Evolutionary conservation across 2,113 vertebrate genomes (phyloP).

Genomic region (Larimichthys polyactis): DNA sequence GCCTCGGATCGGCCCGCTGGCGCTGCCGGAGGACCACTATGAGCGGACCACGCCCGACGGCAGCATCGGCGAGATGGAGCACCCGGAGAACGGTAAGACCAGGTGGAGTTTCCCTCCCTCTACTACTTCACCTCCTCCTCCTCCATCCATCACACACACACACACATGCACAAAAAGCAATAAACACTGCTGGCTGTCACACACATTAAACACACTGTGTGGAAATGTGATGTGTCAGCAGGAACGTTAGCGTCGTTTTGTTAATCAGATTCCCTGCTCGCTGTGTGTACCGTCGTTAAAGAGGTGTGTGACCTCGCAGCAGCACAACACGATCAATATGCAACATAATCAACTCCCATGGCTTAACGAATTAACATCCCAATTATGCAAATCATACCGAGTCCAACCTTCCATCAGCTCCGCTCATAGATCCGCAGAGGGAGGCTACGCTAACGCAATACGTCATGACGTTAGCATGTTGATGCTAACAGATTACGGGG

Average conservation of each 20-base stretch:
- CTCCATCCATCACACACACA: slow-evolving; percentile 37
- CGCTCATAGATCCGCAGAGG: slow-evolving; percentile 58
- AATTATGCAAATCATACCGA: slow-evolving; percentile 71
- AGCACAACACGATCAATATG: slow-evolving; percentile 74
- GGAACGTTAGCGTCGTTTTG: slow-evolving; percentile 41
- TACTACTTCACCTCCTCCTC: slow-evolving; percentile 37
- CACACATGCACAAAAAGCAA: background rate
- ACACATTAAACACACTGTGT: slow-evolving; percentile 18
- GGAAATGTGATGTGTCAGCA: slow-evolving; percentile 50
- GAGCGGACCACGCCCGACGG: slow-evolving; percentile 97
- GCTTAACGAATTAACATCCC: slow-evolving; percentile 72
- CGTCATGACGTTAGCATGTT: slow-evolving; percentile 23
- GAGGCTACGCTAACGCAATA: slow-evolving; percentile 51
- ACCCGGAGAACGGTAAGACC: slow-evolving; percentile 95
- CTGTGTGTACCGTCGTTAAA: slow-evolving; percentile 57
- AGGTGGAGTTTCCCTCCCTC: slow-evolving; percentile 60
- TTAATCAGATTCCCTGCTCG: slow-evolving; percentile 69
- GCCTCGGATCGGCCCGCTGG: slow-evolving; percentile 93
- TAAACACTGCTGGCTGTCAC: slow-evolving; percentile 2
- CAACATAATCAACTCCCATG: slow-evolving; percentile 73
- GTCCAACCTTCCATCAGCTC: slow-evolving; percentile 63
- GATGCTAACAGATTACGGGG: slow-evolving; percentile 6
- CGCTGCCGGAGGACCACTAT: slow-evolving; percentile 96
- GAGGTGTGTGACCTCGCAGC: slow-evolving; percentile 73
- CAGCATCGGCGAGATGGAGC: slow-evolving; percentile 99